These are phyloP conservation scores for Sitophilus oryzae DNA, from an alignment of 1,140 invertebrate species.

Conservation along the genomic window DNA sequence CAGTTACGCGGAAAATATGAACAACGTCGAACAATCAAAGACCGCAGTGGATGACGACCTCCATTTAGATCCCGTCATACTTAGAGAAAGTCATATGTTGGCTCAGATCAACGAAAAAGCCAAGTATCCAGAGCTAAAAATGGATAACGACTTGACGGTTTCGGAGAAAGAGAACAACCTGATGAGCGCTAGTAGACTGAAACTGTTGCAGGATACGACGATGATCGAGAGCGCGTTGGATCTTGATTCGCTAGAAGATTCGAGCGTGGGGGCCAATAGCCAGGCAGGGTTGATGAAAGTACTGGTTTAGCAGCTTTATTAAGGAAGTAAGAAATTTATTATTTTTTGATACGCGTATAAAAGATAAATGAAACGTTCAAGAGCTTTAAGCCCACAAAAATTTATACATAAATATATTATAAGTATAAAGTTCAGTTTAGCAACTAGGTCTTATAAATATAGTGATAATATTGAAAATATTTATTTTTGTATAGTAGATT, in stretches of 20 bases:
- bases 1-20: slow-evolving; percentile 37
- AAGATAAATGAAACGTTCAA: background rate
- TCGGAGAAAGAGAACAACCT: slow-evolving; percentile 41
- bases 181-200: slow-evolving; percentile 56
- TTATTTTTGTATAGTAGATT: slow-evolving; percentile 16
- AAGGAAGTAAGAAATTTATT: background rate
- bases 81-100: slow-evolving; percentile 33
- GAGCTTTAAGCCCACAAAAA: background rate
- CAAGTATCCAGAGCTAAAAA: slow-evolving; percentile 23
- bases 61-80: slow-evolving; percentile 39
- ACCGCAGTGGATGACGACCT: slow-evolving; percentile 32
- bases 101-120: slow-evolving; percentile 17
- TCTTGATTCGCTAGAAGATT: slow-evolving; percentile 71
- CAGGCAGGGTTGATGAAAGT: slow-evolving; percentile 41
- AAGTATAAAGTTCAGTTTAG: background rate
- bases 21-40: slow-evolving; percentile 8
- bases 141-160: slow-evolving; percentile 40
- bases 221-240: slow-evolving; percentile 84
- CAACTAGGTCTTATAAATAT: background rate
- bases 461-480: background rate
- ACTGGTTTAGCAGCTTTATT: slow-evolving; percentile 28
- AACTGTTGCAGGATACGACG: slow-evolving; percentile 71
- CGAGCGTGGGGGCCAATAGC: slow-evolving; percentile 44
- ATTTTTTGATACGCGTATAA: background rate
- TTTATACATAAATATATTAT: slow-evolving; percentile 2